Conservation (phyloP, 1,140 invertebrate species). For the Ceratosolen fusciceps region DNA sequence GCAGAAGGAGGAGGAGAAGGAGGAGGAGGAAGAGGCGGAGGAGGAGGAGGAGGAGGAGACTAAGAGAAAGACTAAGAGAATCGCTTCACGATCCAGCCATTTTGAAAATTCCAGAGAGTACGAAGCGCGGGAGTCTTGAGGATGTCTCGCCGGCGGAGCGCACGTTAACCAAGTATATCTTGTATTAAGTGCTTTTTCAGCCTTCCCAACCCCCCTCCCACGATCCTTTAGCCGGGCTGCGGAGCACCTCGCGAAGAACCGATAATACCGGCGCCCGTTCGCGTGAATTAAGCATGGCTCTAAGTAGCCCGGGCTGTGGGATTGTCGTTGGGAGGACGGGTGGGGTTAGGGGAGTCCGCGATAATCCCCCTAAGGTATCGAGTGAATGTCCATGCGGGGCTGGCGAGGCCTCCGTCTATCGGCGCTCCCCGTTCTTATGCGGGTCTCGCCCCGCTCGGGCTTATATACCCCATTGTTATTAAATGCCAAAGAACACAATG, state of each 20-base stretch:
- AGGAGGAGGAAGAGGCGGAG: too few relatives aligned
- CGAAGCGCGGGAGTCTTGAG: neutral
- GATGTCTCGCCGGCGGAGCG: neutral
- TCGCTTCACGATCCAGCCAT: neutral
- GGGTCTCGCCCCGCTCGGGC: neutral
- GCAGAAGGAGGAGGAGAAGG: too few relatives aligned
- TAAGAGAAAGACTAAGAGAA: neutral
- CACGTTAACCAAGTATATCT: slow-evolving; percentile 32
- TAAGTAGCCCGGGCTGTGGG: slow-evolving; percentile 22
- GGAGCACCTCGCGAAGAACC: neutral
- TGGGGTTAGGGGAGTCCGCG: neutral
- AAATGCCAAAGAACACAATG: slow-evolving; percentile 43
- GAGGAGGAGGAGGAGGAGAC: neutral
- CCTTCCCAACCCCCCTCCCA: neutral
- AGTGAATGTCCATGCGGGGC: neutral
- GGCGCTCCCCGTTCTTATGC: slow-evolving; percentile 17
- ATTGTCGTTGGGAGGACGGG: too few relatives aligned
- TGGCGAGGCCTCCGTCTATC: neutral
- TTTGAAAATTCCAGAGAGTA: slow-evolving; percentile 1
- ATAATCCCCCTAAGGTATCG: slow-evolving; percentile 43
- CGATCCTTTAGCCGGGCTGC: neutral
- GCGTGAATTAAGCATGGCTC: slow-evolving; percentile 17
- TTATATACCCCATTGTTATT: slow-evolving; percentile 35
- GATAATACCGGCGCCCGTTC: neutral
- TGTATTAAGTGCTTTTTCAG: slow-evolving; percentile 21